phyloP scores from a whole-genome alignment of 2,888 invertebrate genomes.

The Oligia strigilis region DNA sequence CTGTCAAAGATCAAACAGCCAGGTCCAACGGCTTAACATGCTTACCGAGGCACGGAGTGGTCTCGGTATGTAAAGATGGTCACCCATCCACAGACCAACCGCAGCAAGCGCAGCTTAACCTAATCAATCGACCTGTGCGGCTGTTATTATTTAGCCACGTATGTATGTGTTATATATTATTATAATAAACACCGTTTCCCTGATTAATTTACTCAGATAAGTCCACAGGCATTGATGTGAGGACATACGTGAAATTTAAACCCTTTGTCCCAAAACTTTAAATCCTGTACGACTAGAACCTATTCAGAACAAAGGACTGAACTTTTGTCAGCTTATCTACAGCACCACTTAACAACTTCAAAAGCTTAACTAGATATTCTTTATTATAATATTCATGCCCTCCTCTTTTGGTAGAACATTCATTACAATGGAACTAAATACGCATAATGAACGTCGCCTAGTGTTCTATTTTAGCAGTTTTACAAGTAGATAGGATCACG shows the following conservation, averaged over 20 bases:
- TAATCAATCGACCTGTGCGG: too few relatives aligned
- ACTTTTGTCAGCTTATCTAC: constrained; percentile 36
- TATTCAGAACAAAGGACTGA: constrained; percentile 26
- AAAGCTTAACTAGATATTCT: constrained; percentile 62
- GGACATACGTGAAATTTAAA: background rate
- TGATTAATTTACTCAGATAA: background rate
- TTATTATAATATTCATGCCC: constrained; percentile 66
- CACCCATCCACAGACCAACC: too few relatives aligned
- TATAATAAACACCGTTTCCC: background rate
- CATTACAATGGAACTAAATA: constrained; percentile 84
- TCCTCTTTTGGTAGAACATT: constrained; percentile 79
- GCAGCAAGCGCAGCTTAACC: too few relatives aligned
- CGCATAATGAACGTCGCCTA: constrained; percentile 81
- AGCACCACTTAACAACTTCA: constrained; percentile 46
- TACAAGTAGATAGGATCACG: constrained; percentile 81
- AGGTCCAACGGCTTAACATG: too few relatives aligned
- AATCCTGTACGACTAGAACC: background rate
- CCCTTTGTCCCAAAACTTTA: constrained; percentile 4
- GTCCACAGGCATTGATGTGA: background rate
- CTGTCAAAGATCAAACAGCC: too few relatives aligned
- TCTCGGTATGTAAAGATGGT: too few relatives aligned
- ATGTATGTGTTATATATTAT: background rate
- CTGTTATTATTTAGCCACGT: too few relatives aligned
- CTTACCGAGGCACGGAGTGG: too few relatives aligned
- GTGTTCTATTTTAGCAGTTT: constrained; percentile 83